Evolutionary conservation across 1,140 invertebrate species (phyloP).

Genomic region (Aphaenogaster ashmeadi): DNA sequence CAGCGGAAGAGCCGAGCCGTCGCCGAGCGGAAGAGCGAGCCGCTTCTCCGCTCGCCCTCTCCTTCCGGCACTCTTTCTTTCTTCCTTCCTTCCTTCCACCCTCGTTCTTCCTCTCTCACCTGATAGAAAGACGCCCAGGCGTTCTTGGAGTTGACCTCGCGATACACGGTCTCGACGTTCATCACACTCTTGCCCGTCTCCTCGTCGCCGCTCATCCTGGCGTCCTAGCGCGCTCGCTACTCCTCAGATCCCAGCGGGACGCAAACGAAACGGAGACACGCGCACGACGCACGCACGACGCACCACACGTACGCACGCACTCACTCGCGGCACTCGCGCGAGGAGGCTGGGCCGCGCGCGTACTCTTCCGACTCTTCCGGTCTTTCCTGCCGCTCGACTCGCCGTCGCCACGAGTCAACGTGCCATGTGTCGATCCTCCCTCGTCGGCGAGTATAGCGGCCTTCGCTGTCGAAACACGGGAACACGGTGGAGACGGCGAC

Average conservation of each 20-base stretch:
- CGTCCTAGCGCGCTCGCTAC: slow-evolving; percentile 54
- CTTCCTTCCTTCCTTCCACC: neutral
- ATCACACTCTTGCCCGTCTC: slow-evolving; percentile 76
- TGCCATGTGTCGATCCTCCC: slow-evolving; percentile 59
- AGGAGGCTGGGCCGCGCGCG: slow-evolving; percentile 66
- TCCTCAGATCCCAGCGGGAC: slow-evolving; percentile 27
- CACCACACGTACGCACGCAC: slow-evolving; percentile 26
- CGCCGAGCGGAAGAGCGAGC: slow-evolving; percentile 32
- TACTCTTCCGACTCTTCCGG: slow-evolving; percentile 45
- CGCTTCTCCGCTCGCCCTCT: neutral
- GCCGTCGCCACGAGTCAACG: slow-evolving; percentile 19
- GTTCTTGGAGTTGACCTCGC: slow-evolving; percentile 89
- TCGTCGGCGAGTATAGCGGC: slow-evolving; percentile 44
- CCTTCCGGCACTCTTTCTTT: neutral
- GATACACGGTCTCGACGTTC: slow-evolving; percentile 90
- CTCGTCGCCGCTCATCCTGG: slow-evolving; percentile 71
- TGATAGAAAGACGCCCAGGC: slow-evolving; percentile 90
- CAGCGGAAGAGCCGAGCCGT: slow-evolving; percentile 31
- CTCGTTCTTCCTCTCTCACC: slow-evolving; percentile 83
- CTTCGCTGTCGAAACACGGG: slow-evolving; percentile 42
- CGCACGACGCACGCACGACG: slow-evolving; percentile 28
- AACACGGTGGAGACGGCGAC: neutral
- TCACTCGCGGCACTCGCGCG: neutral
- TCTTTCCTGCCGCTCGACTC: slow-evolving; percentile 29
- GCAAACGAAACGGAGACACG: slow-evolving; percentile 29